These are phyloP conservation scores for Eupithecia vulgata DNA, from an alignment of 2,888 invertebrate genomes.

Conservation along the genomic window DNA sequence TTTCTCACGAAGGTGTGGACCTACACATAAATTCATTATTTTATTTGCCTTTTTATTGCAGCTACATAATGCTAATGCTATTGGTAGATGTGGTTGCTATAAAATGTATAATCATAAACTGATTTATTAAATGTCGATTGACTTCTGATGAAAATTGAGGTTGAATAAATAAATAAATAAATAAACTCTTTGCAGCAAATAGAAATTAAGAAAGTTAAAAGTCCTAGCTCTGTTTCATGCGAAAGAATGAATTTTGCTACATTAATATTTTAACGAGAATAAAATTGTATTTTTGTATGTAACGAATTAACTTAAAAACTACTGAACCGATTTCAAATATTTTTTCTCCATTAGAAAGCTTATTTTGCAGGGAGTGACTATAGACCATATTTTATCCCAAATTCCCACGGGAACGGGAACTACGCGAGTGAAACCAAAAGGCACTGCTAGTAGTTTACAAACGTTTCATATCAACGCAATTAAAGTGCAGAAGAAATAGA, in stretches of 20 bases:
- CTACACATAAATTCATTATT: slow-evolving; percentile 11
- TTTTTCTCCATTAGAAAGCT: too few relatives aligned
- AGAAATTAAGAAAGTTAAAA: not conserved
- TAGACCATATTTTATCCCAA: too few relatives aligned
- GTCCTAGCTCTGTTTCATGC: not conserved
- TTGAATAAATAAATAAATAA: too few relatives aligned
- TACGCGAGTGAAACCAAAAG: too few relatives aligned
- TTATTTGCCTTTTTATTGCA: slow-evolving; percentile 22
- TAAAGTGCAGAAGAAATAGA: too few relatives aligned
- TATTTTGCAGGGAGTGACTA: too few relatives aligned
- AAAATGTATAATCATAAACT: not conserved
- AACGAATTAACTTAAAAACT: too few relatives aligned
- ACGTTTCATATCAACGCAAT: not conserved
- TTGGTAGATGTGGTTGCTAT: not conserved
- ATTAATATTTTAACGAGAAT: too few relatives aligned
- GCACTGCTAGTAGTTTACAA: not conserved
- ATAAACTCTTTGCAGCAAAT: not conserved
- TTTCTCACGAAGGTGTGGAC: slow-evolving; percentile 30
- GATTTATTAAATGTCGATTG: not conserved
- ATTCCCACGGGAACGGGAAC: too few relatives aligned
- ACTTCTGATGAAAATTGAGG: not conserved
- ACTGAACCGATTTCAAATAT: too few relatives aligned
- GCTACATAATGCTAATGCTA: not conserved
- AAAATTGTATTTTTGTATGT: too few relatives aligned
- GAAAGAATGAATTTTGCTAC: too few relatives aligned